phyloP scores from a whole-genome alignment of 92 coral and sea anemone species.

The Plumapathes pennacea region DNA sequence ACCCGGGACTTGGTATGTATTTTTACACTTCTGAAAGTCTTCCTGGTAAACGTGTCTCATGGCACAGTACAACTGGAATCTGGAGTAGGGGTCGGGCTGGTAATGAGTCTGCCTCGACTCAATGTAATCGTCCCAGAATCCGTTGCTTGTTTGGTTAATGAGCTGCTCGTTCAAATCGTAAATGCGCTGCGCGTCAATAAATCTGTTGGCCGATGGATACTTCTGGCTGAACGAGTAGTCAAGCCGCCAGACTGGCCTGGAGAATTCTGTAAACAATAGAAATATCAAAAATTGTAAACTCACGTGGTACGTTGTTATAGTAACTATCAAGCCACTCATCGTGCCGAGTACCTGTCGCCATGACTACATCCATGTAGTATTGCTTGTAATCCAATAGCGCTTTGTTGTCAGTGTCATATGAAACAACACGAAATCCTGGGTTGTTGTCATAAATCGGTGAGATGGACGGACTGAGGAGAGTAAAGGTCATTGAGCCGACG shows the following conservation, averaged over 20 bases:
- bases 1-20: conserved; percentile 71
- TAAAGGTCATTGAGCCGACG: conserved; percentile 36
- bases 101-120: conserved; percentile 72
- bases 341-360: conserved; percentile 99
- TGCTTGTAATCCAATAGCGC: conserved; percentile 78
- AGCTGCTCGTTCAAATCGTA: conserved; percentile 68
- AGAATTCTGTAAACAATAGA: too few species aligned
- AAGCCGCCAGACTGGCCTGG: conserved; percentile 69
- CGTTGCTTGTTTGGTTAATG: conserved; percentile 69
- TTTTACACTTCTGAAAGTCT: conserved; percentile 56
- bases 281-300: too few species aligned
- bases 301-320: too few species aligned
- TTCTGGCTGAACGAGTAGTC: conserved; percentile 70
- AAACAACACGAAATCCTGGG: conserved; percentile 78
- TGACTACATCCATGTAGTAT: conserved; percentile 81
- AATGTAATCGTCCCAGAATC: conserved; percentile 54
- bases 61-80: conserved; percentile 78
- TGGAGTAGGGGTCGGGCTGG: conserved; percentile 59
- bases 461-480: conserved; percentile 67
- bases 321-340: too few species aligned
- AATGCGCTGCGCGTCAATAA: conserved; percentile 73
- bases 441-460: conserved; percentile 81
- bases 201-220: conserved; percentile 60
- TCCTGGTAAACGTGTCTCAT: conserved; percentile 56
- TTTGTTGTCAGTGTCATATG: conserved; percentile 54